phyloP scores from a whole-genome alignment of 2,888 invertebrate species.

The Pseudococcus viburni region DNA sequence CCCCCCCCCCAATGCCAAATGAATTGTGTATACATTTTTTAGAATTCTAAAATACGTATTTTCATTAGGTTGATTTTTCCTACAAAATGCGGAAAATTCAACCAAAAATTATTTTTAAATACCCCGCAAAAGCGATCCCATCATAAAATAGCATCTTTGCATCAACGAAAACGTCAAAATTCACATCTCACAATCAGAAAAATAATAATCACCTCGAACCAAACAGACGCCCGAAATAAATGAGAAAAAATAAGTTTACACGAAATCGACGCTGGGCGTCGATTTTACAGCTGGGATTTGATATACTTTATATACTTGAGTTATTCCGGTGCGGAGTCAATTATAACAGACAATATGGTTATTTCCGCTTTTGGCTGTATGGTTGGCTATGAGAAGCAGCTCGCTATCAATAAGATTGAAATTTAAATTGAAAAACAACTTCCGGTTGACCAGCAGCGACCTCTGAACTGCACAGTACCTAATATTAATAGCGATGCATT shows the following conservation, averaged over 20 bases:
- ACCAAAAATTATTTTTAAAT: too few species aligned
- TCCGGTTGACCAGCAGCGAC: slow-evolving; percentile 50
- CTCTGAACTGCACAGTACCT: slow-evolving; percentile 28
- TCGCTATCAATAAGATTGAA: slow-evolving; percentile 45
- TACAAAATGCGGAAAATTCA: too few species aligned
- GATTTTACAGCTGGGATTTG: neutral
- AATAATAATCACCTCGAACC: neutral
- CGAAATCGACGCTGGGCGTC: neutral
- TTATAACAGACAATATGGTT: slow-evolving; percentile 37
- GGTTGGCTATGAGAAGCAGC: slow-evolving; percentile 20
- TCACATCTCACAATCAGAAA: neutral
- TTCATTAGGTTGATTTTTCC: too few species aligned
- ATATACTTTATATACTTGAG: neutral
- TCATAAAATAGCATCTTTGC: too few species aligned
- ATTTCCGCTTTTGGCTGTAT: slow-evolving; percentile 40
- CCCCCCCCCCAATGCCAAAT: too few species aligned
- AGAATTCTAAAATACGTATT: too few species aligned
- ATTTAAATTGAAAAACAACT: slow-evolving; percentile 51
- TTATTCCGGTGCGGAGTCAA: neutral
- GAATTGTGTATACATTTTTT: too few species aligned
- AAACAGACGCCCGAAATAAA: neutral
- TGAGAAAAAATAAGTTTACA: neutral
- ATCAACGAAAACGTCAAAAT: too few species aligned
- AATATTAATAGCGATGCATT: slow-evolving; percentile 44
- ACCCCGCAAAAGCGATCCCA: too few species aligned